Evolutionary conservation across 2,113 vertebrate genomes (phyloP), one percentile per base, ranked within the genome.

Genomic region (Balaenoptera acutorostrata): DNA sequence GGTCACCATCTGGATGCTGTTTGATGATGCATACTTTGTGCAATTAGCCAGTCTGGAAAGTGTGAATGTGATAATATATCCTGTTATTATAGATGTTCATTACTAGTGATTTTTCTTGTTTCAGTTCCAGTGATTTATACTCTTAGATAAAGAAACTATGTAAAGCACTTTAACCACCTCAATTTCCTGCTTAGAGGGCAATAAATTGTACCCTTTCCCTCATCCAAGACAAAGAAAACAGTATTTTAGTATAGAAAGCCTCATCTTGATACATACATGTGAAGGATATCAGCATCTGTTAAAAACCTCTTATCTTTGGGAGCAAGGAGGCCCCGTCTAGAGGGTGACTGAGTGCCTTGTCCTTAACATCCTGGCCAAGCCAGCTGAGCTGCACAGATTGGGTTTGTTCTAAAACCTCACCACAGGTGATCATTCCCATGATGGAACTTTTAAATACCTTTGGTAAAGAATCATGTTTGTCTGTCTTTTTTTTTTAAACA

Each of bases 111-210:
- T 97, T 97, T 88, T 97, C 41, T 74, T 83, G 12, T 93, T 97
- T 97, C 66, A 59, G 89, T 89, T 91, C 49, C 83, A 90, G 41
- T 97, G 69, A 97, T 87, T 97, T 97, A 96, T 96, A 71, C 72
- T 92, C 39, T 71, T 80, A 93, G 96, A 93, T 96, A 93, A 93
- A 96, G 93, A 93, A 97, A 96, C 83, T 93, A 57, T 95, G 87
- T 66, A 93, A 92, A 97, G 57, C 89, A 97, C 97, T 95, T 97
- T 89, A 97, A 96, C 63, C 52, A 92, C 93, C 59, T 96, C 89
- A 92, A 41, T 96, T 96, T 96, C 87, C 96, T 92, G 86, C 39
- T 93, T 25, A 75, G 78, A 97, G 91, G 52, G 29, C 33, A 57
- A 93, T 97, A 92, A 96, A 96, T 96, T 77, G 29, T 87, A 46